These are phyloP conservation scores for Muscicapa comitata DNA, from an alignment of 2,797 vertebrate genomes.

Conservation along the genomic window DNA sequence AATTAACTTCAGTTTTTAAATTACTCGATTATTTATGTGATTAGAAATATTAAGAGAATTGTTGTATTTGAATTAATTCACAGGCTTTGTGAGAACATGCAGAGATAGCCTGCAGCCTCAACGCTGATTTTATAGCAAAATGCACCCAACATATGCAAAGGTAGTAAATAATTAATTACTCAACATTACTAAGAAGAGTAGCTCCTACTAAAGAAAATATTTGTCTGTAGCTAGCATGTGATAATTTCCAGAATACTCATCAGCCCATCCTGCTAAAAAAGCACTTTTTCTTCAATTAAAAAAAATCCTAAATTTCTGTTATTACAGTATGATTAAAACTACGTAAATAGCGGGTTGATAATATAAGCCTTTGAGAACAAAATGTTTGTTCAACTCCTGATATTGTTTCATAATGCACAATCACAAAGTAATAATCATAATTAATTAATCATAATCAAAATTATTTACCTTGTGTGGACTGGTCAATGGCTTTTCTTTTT, in stretches of 20 bases:
- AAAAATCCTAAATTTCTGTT: neutral
- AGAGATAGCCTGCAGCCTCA: constrained; percentile 11
- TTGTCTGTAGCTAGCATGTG: neutral
- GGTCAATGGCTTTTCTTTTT: constrained; percentile 85
- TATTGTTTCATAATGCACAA: neutral
- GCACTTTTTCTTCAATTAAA: neutral
- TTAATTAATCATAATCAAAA: neutral
- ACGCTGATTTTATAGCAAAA: neutral
- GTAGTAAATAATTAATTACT: constrained; percentile 24
- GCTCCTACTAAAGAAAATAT: neutral
- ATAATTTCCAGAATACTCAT: neutral
- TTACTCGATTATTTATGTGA: neutral
- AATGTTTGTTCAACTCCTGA: neutral
- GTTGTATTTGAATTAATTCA: constrained; percentile 7
- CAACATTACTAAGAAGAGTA: neutral
- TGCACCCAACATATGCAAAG: neutral
- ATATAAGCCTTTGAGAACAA: neutral
- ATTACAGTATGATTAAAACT: neutral
- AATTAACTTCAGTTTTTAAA: constrained; percentile 39
- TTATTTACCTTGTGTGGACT: constrained; percentile 86
- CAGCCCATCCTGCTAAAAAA: neutral
- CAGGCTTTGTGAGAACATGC: constrained; percentile 2
- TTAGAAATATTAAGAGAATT: constrained; percentile 37
- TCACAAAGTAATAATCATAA: neutral
- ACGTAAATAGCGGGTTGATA: neutral